Percentiles rank a stretch among this genome's conserved stretches.
Evolutionary conservation across 2,113 vertebrate species (phyloP).

Genomic region (Pogonocichla stellata): DNA sequence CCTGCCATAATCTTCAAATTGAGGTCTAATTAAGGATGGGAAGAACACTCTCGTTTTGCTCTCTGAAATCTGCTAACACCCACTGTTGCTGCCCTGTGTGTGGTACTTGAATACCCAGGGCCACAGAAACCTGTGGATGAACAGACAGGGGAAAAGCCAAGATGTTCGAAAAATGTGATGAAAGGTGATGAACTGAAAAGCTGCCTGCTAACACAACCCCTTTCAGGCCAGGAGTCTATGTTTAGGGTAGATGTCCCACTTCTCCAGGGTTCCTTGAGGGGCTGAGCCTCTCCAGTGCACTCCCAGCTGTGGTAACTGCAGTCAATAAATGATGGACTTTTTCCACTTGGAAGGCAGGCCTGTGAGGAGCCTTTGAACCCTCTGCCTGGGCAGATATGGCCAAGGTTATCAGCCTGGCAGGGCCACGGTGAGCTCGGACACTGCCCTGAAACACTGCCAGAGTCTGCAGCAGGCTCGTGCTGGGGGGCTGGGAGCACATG

Average conservation of each 20-base stretch:
- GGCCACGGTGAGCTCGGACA: accelerated
- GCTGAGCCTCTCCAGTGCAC: neutral
- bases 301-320: neutral
- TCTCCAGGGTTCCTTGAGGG: neutral
- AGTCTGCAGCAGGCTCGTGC: neutral
- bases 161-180: neutral
- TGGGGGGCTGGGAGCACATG: neutral
- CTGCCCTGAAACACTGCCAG: neutral
- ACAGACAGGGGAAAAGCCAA: neutral
- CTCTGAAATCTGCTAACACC: neutral
- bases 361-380: neutral
- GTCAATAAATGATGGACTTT: neutral
- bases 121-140: neutral
- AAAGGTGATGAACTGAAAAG: neutral
- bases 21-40: neutral
- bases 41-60: neutral
- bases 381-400: neutral
- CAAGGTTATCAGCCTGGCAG: conserved; percentile 23
- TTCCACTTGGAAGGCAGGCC: neutral
- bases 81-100: accelerated
- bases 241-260: neutral
- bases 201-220: neutral
- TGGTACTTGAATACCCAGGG: too few species aligned
- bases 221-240: neutral
- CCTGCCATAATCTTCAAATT: neutral